Evolutionary conservation across 1,140 invertebrate genomes (phyloP).

Genomic region (Hyles euphorbiae): DNA sequence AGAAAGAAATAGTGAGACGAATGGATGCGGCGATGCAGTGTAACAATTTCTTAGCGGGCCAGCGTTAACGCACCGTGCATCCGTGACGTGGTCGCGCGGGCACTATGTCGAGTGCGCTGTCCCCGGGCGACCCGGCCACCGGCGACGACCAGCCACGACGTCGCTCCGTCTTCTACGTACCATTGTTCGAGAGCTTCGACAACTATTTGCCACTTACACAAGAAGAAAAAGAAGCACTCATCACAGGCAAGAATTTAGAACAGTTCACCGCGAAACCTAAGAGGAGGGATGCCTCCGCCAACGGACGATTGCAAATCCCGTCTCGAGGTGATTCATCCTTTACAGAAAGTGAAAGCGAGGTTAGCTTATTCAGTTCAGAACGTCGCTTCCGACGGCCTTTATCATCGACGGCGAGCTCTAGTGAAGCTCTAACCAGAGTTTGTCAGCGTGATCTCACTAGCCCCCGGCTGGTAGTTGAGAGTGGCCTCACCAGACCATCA

Average conservation of each 20-base stretch:
- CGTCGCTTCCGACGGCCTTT: constrained; percentile 54
- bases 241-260: constrained; percentile 51
- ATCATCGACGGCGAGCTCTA: constrained; percentile 60
- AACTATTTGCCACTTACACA: constrained; percentile 67
- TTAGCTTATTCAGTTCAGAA: constrained; percentile 52
- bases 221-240: constrained; percentile 64
- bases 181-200: constrained; percentile 74
- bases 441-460: constrained; percentile 52
- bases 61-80: constrained; percentile 58
- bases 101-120: constrained; percentile 53
- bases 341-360: constrained; percentile 64
- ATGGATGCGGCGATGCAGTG: constrained; percentile 50
- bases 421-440: constrained; percentile 55
- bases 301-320: constrained; percentile 40
- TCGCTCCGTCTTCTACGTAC: constrained; percentile 78
- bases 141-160: constrained; percentile 68
- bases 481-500: constrained; percentile 36
- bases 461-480: constrained; percentile 55
- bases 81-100: constrained; percentile 28
- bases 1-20: constrained; percentile 41
- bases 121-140: constrained; percentile 42
- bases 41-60: constrained; percentile 32
- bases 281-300: constrained; percentile 45
- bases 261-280: constrained; percentile 44
- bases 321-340: constrained; percentile 54